A percentile compares a stretch with the other conserved stretches of the same genome.
Conservation (phyloP, 1,140 invertebrate genomes). For the Cepaea nemoralis region DNA sequence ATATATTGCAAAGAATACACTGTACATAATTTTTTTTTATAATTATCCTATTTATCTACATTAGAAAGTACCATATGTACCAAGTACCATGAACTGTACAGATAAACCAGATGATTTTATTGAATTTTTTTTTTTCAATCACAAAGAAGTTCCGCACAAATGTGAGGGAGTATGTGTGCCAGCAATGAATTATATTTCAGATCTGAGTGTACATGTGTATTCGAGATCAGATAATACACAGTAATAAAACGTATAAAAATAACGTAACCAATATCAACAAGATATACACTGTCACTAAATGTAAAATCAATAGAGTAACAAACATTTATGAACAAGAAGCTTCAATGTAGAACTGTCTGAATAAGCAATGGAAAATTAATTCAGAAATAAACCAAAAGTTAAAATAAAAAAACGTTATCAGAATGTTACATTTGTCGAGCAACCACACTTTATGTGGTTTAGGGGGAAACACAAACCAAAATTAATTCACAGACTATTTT, state of each 20-base stretch:
- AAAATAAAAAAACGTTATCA: too few relatives aligned
- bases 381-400: too few relatives aligned
- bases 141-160: background rate
- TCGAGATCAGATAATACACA: slow-evolving; percentile 4
- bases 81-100: too few relatives aligned
- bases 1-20: background rate
- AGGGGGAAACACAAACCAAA: too few relatives aligned
- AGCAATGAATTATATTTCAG: background rate
- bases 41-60: background rate
- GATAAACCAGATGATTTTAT: background rate
- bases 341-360: too few relatives aligned
- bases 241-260: background rate
- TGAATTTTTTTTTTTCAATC: too few relatives aligned
- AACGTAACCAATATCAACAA: background rate
- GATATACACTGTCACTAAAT: background rate
- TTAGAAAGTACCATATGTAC: background rate
- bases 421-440: too few relatives aligned
- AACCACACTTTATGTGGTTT: too few relatives aligned
- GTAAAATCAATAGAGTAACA: background rate
- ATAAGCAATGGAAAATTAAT: too few relatives aligned
- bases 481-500: too few relatives aligned
- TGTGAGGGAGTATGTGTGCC: background rate
- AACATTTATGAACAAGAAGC: too few relatives aligned
- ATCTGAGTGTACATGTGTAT: background rate
- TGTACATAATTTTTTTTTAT: too few relatives aligned